Evolutionary conservation across 1,140 invertebrate genomes (phyloP).

Genomic region (fruit fly (Drosophila melanogaster)): Release_6_plus_ISO1_MT NT_033777.3:29206001-29206500

Average conservation of each 20-base stretch:
- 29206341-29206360: constrained; percentile 66
- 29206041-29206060: constrained; percentile 20
- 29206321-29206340: constrained; percentile 35
- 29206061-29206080: constrained; percentile 30
- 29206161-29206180: constrained; percentile 82
- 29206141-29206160: constrained; percentile 74
- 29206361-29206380: constrained; percentile 47
- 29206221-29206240: constrained; percentile 20
- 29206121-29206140: constrained; percentile 71
- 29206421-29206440: background rate
- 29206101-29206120: constrained; percentile 52
- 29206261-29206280: constrained; percentile 30
- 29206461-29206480: too few species aligned
- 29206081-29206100: constrained; percentile 42
- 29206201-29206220: constrained; percentile 20
- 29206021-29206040: constrained; percentile 24
- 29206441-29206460: background rate
- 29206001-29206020: constrained; percentile 22
- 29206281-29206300: constrained; percentile 32
- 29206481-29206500: too few species aligned
- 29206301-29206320: constrained; percentile 62
- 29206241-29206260: constrained; percentile 15
- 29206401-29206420: background rate
- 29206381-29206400: constrained; percentile 2
- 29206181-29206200: constrained; percentile 64